Base-by-base conservation (phyloP, 2,113 vertebrate genomes). In the Neotoma lepida region DNA sequence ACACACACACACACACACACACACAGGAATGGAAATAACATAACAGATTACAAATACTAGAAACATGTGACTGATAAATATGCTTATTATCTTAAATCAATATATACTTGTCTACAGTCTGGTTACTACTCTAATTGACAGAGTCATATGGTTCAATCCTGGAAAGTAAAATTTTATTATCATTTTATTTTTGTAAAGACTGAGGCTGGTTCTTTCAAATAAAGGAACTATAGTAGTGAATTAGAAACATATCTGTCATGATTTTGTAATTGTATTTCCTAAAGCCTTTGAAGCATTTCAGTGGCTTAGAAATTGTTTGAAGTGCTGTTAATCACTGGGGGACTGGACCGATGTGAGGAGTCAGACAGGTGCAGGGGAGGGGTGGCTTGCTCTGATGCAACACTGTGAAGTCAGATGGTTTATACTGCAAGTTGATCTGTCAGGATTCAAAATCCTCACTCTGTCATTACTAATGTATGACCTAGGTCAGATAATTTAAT, bases 81-180 rank as follows among this genome's bases (percentile, higher is more conserved):
- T 56, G 7, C 6, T 30, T 30, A 13, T 81, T 89, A 70, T 64
- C n/a, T 89, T 4, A 73, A 91, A 78, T 12, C 28, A 87, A 2
- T 46, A 10, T 22, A 9, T 39, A 58, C 63, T 66, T 66, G 17
- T 30, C 14, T 64, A 46, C 20, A 30, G 81, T 78, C 18, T 70
- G 13, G 61, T 89, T 56, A 56, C 51, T 66, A 54, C 33, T 51
- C n/a, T 66, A 61, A 64, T 39, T 95, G 17, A 86, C 4, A 24
- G 33, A 56, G 41, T 73, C 33, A 9, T 14, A 51, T 39, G 89
- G 9, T 8, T 95, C 68, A 77, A 4, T 58, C 51, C 46, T 81
- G 92, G 35, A 54, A 94, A 92, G 28, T 95, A 77, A 89, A 91
- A 77, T 61, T 76, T 77, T 44, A 61, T 49, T 77, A 82, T 51